phyloP scores from a whole-genome alignment of 2,113 vertebrate genomes.

The Actenoides lindsayi region DNA sequence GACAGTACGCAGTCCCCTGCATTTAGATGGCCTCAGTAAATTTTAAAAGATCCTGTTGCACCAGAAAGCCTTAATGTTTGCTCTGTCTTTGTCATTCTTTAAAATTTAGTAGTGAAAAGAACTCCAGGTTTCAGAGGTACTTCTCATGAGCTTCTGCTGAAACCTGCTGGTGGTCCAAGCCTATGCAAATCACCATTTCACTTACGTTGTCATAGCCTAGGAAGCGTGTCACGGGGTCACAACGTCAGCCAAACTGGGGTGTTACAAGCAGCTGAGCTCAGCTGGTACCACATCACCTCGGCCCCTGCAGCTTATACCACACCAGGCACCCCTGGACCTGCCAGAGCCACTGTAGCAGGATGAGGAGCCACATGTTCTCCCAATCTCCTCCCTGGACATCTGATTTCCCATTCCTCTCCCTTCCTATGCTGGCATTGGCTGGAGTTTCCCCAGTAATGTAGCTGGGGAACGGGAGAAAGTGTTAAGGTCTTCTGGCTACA shows the following conservation, averaged over 20 bases:
- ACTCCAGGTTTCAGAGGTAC: background rate
- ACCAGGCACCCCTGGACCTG: background rate
- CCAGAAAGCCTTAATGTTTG: background rate
- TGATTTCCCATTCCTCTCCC: fast-evolving
- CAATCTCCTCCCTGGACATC: background rate
- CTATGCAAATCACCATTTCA: background rate
- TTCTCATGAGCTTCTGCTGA: background rate
- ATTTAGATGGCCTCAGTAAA: background rate
- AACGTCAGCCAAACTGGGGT: too few relatives aligned
- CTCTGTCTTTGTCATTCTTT: background rate
- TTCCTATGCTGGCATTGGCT: background rate
- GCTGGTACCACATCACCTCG: background rate
- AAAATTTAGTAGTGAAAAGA: background rate
- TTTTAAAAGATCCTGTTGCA: background rate
- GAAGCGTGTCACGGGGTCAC: background rate
- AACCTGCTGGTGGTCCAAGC: background rate
- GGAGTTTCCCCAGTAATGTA: background rate
- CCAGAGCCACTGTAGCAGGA: background rate
- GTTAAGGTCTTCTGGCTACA: background rate
- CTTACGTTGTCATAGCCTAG: background rate
- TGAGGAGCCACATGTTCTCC: background rate
- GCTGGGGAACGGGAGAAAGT: background rate
- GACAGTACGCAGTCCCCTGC: background rate
- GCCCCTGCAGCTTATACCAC: fast-evolving
- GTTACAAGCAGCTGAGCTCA: background rate